Percentiles rank a stretch among this genome's conserved stretches.
These are phyloP conservation scores for Gonioctena quinquepunctata DNA, from an alignment of 1,140 invertebrate species.

Conservation along the genomic window DNA sequence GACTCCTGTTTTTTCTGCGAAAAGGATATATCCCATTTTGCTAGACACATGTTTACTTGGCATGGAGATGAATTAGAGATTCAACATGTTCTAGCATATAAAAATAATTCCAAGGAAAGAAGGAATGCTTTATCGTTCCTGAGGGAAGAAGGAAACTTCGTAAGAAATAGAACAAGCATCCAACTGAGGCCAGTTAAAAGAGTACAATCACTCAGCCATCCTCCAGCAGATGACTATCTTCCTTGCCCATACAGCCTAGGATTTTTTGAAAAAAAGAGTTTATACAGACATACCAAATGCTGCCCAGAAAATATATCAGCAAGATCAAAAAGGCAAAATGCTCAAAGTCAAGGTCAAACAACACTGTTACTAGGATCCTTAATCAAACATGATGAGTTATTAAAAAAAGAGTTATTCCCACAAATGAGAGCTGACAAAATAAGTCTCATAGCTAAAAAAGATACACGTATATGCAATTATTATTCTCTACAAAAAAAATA, in stretches of 20 bases:
- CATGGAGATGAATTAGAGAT: constrained; percentile 1
- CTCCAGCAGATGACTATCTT: constrained; percentile 4
- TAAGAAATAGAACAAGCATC: no score
- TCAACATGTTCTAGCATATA: neutral
- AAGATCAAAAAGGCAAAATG: neutral
- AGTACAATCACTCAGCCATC: neutral
- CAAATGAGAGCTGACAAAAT: constrained; percentile 14
- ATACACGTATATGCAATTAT: constrained; percentile 16
- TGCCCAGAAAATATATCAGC: neutral
- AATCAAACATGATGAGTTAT: constrained; percentile 14
- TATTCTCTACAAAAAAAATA: constrained; percentile 13
- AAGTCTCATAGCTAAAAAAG: constrained; percentile 10
- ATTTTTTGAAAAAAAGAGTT: constrained; percentile 10
- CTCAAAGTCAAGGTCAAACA: no score
- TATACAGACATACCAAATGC: constrained; percentile 12
- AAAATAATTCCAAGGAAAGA: constrained; percentile 9
- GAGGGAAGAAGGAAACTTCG: no score
- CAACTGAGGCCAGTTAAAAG: no score
- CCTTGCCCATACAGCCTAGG: constrained; percentile 9
- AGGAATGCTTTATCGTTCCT: neutral
- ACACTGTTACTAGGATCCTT: neutral
- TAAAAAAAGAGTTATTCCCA: constrained; percentile 16
- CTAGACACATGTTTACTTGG: constrained; percentile 8
- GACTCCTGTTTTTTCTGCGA: constrained; percentile 14
- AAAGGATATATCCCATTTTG: constrained; percentile 15